Conservation (phyloP, 30 jellyfish, hydroid and myxozoan genomes). For the Turritopsis rubra region DNA sequence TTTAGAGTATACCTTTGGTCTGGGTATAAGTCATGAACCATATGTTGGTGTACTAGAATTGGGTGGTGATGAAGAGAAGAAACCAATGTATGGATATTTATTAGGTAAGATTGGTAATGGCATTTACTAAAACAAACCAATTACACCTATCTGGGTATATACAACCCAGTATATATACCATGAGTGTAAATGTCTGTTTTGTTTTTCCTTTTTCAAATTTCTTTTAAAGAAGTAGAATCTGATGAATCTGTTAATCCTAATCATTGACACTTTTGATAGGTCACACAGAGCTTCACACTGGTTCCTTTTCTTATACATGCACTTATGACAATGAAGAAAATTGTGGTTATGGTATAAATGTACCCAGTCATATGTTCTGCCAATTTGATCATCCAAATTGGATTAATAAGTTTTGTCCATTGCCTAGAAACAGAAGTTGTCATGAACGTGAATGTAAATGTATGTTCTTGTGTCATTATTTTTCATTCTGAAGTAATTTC, state of each 20-base stretch:
- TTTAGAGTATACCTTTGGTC: background rate
- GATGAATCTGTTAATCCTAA: too few relatives aligned
- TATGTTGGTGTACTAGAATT: background rate
- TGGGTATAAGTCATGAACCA: background rate
- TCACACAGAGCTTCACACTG: background rate
- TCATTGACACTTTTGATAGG: too few relatives aligned
- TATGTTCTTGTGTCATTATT: background rate
- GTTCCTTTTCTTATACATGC: background rate
- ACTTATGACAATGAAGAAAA: background rate
- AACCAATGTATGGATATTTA: background rate
- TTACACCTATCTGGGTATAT: too few relatives aligned
- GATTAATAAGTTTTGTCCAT: background rate
- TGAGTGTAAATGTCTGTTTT: too few relatives aligned
- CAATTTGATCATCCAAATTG: background rate
- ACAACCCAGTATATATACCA: too few relatives aligned
- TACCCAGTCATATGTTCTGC: background rate
- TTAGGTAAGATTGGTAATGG: background rate
- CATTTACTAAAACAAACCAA: too few relatives aligned
- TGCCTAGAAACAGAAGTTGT: background rate
- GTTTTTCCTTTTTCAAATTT: too few relatives aligned
- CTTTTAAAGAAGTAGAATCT: too few relatives aligned
- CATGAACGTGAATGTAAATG: background rate
- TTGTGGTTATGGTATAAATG: background rate
- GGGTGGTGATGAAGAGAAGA: background rate
- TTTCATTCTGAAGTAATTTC: background rate